Percentiles rank a stretch among this genome's conserved stretches.
phyloP scores from a whole-genome alignment of 2,797 vertebrate species.

The Takifugu rubripes region DNA sequence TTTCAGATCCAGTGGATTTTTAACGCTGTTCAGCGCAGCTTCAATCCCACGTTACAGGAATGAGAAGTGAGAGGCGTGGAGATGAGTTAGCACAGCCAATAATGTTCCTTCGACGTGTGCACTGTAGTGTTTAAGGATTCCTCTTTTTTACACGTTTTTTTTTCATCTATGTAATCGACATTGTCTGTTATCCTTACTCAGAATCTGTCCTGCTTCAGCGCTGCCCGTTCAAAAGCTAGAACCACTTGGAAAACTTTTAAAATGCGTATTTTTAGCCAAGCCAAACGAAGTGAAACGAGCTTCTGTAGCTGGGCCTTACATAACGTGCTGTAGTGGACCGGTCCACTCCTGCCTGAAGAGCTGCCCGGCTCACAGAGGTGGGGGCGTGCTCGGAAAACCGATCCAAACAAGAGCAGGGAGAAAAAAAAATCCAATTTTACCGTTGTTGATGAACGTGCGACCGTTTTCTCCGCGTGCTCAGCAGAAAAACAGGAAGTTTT shows the following conservation, averaged over 20 bases:
- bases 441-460: neutral
- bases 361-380: slow-evolving; percentile 19
- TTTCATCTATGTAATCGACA: no score
- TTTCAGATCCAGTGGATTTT: slow-evolving; percentile 22
- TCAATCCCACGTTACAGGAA: neutral
- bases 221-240: slow-evolving; percentile 47
- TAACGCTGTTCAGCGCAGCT: slow-evolving; percentile 38
- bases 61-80: neutral
- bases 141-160: no score
- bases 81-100: neutral
- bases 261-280: slow-evolving; percentile 65
- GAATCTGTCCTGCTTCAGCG: neutral
- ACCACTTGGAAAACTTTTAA: slow-evolving; percentile 56
- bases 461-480: slow-evolving; percentile 16
- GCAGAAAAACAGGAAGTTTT: slow-evolving; percentile 4
- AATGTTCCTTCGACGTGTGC: neutral
- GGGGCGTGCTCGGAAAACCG: slow-evolving; percentile 36
- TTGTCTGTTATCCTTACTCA: no score
- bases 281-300: slow-evolving; percentile 59
- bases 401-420: slow-evolving; percentile 9
- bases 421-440: slow-evolving; percentile 22
- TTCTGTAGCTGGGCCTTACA: slow-evolving; percentile 53
- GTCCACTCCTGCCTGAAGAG: slow-evolving; percentile 47
- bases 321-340: slow-evolving; percentile 52
- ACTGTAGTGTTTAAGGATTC: no score